phyloP scores from a whole-genome alignment of 2,797 vertebrate genomes.

The Heterohyrax brucei region DNA sequence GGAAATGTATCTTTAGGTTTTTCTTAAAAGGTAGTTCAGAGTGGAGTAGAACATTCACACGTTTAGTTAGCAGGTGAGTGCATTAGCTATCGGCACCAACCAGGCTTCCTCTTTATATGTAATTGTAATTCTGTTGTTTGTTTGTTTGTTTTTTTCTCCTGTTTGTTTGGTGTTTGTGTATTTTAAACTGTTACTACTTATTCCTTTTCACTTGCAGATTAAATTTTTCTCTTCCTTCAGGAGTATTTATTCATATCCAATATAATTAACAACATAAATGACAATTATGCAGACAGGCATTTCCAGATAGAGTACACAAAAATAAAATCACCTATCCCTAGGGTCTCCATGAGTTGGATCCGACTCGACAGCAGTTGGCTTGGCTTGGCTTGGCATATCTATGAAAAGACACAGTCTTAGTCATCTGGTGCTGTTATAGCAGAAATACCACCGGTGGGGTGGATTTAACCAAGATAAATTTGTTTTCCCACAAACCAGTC shows the following conservation, averaged over 20 bases:
- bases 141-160: neutral
- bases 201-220: slow-evolving; percentile 46
- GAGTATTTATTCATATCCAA: slow-evolving; percentile 31
- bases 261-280: slow-evolving; percentile 13
- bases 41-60: neutral
- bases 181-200: slow-evolving; percentile 29
- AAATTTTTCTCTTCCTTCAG: slow-evolving; percentile 54
- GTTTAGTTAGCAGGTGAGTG: neutral
- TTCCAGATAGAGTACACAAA: too few relatives aligned
- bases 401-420: too few relatives aligned
- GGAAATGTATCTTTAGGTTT: neutral
- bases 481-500: too few relatives aligned
- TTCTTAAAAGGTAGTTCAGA: neutral
- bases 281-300: too few relatives aligned
- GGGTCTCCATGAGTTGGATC: too few relatives aligned
- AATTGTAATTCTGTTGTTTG: neutral
- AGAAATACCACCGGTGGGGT: too few relatives aligned
- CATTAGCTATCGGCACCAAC: neutral
- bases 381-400: too few relatives aligned
- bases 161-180: slow-evolving; percentile 25
- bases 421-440: too few relatives aligned
- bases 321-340: too few relatives aligned
- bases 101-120: neutral
- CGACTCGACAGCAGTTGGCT: too few relatives aligned
- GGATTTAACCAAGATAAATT: too few relatives aligned